Evolutionary conservation across 2,888 invertebrate species (phyloP), one percentile per base, ranked within the genome.

Genomic region (Lagria hirta): DNA sequence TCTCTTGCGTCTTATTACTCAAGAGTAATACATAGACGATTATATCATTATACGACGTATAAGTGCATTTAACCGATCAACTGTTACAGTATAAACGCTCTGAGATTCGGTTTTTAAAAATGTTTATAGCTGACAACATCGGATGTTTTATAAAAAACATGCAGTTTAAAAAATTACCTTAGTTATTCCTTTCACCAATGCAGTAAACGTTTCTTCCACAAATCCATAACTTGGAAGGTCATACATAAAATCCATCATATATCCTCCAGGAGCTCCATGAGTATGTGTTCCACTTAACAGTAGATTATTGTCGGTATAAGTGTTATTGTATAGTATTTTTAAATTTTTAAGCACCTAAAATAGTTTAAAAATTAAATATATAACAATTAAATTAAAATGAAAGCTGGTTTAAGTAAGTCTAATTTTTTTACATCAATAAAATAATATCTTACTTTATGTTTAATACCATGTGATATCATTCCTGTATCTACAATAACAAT

Each of bases 211-310:
- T 59, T 86, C 80, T 10, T 76, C 72, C 8, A 84, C 79, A 67
- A 85, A 92, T 8, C 96, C 96, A 34, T 88, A 78, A 42, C 86
- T 84, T 0, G 92, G 85, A 34, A 95, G 80, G 65, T 93, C 91
- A 68, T 90, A 94, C 51, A 96, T 79, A 50, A 93, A 77, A 70
- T 94, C 85, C 80, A 90, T 84, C 57, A 93, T 80, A 67, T 84
- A 91, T 2, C 95, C 96, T 1, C 89, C 95, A 0, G 94, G 91
- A 0, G 84, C 83, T 11, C 89, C 86, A 69, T 95, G 95, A 0
- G 93, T 88, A 72, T 96, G 95, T 0, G 92, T 94, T 0, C 88
- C 92, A 66, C 90, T 91, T 33, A 97, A 75, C 64, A 92, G 84
- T 4, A 97, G 81, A 67, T 97, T 97, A 18, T 82, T 75, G 21